phyloP scores from a whole-genome alignment of 2,888 invertebrate genomes.

The Marronus borbonicus region DNA sequence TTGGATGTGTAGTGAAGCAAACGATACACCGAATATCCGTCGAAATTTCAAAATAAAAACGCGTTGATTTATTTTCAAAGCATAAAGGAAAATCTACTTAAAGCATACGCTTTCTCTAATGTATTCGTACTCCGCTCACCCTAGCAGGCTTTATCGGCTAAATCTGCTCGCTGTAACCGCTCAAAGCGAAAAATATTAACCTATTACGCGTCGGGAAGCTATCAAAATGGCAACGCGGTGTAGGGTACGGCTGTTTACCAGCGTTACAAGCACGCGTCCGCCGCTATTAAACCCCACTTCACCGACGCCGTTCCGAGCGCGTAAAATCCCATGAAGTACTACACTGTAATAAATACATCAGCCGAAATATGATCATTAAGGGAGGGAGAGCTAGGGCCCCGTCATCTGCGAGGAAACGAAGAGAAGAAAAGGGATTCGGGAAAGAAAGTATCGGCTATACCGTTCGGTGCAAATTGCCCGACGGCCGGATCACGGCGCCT shows the following conservation, averaged over 20 bases:
- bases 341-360: conserved; percentile 35
- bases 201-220: neutral
- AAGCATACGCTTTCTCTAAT: too few species aligned
- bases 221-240: conserved; percentile 18
- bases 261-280: conserved; percentile 18
- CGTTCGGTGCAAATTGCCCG: conserved; percentile 36
- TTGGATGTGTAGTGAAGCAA: neutral
- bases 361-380: conserved; percentile 34
- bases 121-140: too few species aligned
- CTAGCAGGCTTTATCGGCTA: neutral
- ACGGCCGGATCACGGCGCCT: conserved; percentile 9
- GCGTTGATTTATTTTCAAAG: too few species aligned
- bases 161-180: neutral
- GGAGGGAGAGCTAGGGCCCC: neutral
- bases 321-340: conserved; percentile 20
- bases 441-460: neutral
- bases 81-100: too few species aligned
- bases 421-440: neutral
- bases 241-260: neutral
- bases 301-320: neutral
- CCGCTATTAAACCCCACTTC: conserved; percentile 9
- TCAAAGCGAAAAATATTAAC: neutral
- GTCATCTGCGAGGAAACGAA: neutral
- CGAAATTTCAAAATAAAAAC: too few species aligned
- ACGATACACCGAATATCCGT: too few species aligned